Evolutionary conservation across 2,888 invertebrate genomes (phyloP), one percentile per base, ranked within the genome.

Genomic region (Hipparchia sbordonii): DNA sequence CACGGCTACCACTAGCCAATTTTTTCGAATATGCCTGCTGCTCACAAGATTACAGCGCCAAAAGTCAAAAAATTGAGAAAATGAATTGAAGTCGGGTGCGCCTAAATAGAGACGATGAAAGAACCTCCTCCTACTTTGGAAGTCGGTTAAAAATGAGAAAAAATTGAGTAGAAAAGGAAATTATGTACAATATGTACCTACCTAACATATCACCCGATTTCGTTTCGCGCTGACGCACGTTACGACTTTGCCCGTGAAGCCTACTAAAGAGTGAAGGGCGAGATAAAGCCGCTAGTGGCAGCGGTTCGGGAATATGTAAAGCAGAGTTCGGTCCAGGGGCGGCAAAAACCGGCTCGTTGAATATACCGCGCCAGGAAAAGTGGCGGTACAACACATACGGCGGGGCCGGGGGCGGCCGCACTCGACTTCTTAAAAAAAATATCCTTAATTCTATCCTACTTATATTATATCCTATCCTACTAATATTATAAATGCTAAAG

Each of bases 221-320:
- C 57, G 33, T 57, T 62, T 33, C 54, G 60, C 23, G 70, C 73
- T 71, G 72, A 74, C 67, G 63, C 66, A 33, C 51, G 57, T 56
- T 4, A 51, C 23, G 23, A 6, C 52, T 12, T 1, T 6, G 12
- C 10, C 33, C 6, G 52, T 33, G 33, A 51, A 63, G 51, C 63
- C 46, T 13, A 4, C 33, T 33, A 33, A 51, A 65, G 59, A 23
- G 57, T 61, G 61, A 54, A 39, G 63, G 46, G 46, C 71, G 57
- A 48, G 66, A 66, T 69, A 69, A 68, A 72, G 71, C 70, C 70
- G 70, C 61, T 76, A 73, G 69, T 70, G 59, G 73, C 67, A 65
- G 73, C 72, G 71, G 71, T 69, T 74, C 71, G 71, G 74, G 66
- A 73, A 77, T 79, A 79, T 80, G 80, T 74, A 75, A 79, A 80